phyloP scores from a whole-genome alignment of 2,113 vertebrate genomes.

The Platichthys stellatus region DNA sequence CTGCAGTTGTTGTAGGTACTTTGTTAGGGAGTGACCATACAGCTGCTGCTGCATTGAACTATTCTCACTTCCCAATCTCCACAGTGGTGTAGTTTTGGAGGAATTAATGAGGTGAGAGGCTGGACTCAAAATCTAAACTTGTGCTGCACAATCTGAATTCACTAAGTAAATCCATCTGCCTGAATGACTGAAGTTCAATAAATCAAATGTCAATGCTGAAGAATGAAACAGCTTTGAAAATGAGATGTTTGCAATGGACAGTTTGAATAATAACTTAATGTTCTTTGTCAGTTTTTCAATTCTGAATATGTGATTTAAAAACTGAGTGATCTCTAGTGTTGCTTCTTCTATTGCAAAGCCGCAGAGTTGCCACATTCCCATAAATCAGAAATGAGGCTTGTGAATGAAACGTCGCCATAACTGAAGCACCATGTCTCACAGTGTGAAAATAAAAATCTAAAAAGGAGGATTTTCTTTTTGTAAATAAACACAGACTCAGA shows the following conservation, averaged over 20 bases:
- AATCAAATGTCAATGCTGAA: not conserved
- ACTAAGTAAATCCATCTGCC: not conserved
- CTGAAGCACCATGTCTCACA: not conserved
- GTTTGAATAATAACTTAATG: not conserved
- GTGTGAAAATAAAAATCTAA: conserved; percentile 11
- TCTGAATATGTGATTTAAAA: conserved; percentile 8
- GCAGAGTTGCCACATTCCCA: not conserved
- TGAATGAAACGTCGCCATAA: conserved; percentile 34
- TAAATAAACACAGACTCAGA: not conserved
- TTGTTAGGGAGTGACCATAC: not conserved
- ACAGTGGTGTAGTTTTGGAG: not conserved
- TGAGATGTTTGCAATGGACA: not conserved
- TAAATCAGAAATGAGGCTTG: conserved; percentile 24
- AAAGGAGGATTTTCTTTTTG: not conserved
- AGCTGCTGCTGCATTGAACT: not conserved
- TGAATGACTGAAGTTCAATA: not conserved
- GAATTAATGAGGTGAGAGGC: conserved; percentile 1
- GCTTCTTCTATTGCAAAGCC: not conserved
- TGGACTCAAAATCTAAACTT: not conserved
- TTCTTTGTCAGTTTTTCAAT: conserved; percentile 10
- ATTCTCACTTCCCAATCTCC: not conserved
- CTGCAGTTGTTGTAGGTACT: not conserved
- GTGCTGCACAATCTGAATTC: not conserved
- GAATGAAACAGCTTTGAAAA: not conserved
- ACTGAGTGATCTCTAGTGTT: conserved; percentile 5